These are phyloP conservation scores for Frieseomelitta varia DNA, from an alignment of 1,140 invertebrate genomes.

Conservation along the genomic window DNA sequence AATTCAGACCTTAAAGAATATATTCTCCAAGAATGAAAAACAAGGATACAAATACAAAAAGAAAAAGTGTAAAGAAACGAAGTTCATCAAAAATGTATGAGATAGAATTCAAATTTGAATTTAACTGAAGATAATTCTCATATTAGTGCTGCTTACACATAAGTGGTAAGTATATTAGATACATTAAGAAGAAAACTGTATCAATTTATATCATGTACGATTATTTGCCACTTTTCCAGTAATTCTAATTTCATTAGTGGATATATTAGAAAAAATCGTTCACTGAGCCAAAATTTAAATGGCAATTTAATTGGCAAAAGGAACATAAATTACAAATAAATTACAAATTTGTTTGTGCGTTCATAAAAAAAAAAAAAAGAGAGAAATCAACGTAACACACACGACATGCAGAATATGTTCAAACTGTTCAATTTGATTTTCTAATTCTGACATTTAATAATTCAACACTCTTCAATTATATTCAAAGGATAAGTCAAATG, in stretches of 20 bases:
- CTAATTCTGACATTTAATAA: too few species aligned
- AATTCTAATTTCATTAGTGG: not conserved
- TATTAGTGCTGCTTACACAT: not conserved
- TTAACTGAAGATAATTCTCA: not conserved
- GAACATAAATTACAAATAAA: too few species aligned
- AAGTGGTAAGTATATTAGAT: not conserved
- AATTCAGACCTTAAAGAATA: too few species aligned
- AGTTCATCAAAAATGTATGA: not conserved
- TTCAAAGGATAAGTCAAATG: not conserved
- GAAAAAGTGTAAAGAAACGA: not conserved
- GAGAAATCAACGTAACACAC: not conserved
- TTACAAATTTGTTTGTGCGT: not conserved
- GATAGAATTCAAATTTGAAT: not conserved
- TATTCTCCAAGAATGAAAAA: not conserved
- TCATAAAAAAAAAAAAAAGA: not conserved
- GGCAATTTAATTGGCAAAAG: too few species aligned
- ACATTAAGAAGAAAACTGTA: not conserved
- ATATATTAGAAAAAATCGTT: not conserved
- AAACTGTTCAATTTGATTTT: too few species aligned
- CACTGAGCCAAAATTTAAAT: not conserved
- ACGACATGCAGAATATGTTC: not conserved
- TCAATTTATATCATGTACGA: not conserved
- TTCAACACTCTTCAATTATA: not conserved
- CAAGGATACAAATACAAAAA: not conserved
- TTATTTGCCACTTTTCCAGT: not conserved